Evolutionary conservation across 1,140 invertebrate species (phyloP), one percentile per base, ranked within the genome.

Genomic region (Batillaria attramentaria): DNA sequence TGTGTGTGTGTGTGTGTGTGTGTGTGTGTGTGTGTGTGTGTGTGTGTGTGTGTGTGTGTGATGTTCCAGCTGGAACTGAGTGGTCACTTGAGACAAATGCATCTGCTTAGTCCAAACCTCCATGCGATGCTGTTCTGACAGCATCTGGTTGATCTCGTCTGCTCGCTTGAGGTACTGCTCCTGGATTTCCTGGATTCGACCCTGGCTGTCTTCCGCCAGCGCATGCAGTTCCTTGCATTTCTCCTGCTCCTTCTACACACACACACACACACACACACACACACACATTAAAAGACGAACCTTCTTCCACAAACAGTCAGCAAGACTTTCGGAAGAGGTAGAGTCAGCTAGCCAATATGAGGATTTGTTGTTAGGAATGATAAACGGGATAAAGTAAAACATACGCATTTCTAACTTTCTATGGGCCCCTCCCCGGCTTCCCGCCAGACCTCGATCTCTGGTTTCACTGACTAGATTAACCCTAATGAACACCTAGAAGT

Each of bases 141-240:
- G 80, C 83, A 86, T 88, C 28, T 81, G 77, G 74, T 86, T 89
- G 8, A 90, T 87, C 74, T 90, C 88, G 79, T 90, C 89, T 16
- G 86, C 82, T 76, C 87, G 73, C 39, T 84, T 84, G 10, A 88
- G 68, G 68, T 86, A 88, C 70, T 87, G 82, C 43, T 89, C 85
- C 73, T 90, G 86, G n/a, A 90, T 84, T n/a, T 84, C 78, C 72
- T 88, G 87, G 20, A 90, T 85, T 46, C 84, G 78, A 60, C 82
- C 83, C 78, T 88, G 83, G 72, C 84, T 86, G 10, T 87, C 79
- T 57, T 88, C 83, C 0, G 84, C 85, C 31, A 86, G 50, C 13
- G 70, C 75, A 79, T 88, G 84, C 31, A 88, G 60, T 41, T 86
- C 84, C 65, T 82, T 81, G 84, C 86, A 89, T 46, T 88, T 73